Conservation (phyloP, 2,113 vertebrate species). For the Chloropsis cyanopogon region DNA sequence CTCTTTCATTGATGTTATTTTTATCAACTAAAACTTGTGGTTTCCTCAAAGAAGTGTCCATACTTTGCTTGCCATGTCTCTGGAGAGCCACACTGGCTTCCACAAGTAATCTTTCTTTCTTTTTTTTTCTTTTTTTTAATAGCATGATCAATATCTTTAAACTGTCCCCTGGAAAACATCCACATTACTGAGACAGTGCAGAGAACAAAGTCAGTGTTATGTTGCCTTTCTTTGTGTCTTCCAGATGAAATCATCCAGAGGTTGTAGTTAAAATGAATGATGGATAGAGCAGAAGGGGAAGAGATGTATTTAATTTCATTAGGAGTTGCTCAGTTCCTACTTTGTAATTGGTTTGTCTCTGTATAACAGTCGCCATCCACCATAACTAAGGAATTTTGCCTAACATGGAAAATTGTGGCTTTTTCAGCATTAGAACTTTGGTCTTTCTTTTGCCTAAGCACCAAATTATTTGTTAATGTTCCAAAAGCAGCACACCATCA, state of each 20-base stretch:
- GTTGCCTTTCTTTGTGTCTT: not conserved
- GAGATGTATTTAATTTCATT: conserved; percentile 19
- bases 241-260: not conserved
- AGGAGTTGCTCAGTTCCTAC: not conserved
- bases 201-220: not conserved
- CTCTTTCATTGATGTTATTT: not conserved
- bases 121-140: conserved; percentile 6
- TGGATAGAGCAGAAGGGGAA: not conserved
- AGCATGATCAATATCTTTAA: not conserved
- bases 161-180: not conserved
- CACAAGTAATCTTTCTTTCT: not conserved
- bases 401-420: not conserved
- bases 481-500: not conserved
- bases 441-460: not conserved
- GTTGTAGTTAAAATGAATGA: conserved; percentile 1
- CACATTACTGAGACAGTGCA: not conserved
- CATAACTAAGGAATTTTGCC: not conserved
- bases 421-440: not conserved
- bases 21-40: not conserved
- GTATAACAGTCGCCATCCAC: not conserved
- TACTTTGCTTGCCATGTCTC: not conserved
- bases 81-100: not conserved
- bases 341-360: not conserved
- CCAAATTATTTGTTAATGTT: not conserved
- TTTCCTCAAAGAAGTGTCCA: not conserved